Conservation (phyloP, 2,888 invertebrate genomes). For the Scaptomyza flava region DNA sequence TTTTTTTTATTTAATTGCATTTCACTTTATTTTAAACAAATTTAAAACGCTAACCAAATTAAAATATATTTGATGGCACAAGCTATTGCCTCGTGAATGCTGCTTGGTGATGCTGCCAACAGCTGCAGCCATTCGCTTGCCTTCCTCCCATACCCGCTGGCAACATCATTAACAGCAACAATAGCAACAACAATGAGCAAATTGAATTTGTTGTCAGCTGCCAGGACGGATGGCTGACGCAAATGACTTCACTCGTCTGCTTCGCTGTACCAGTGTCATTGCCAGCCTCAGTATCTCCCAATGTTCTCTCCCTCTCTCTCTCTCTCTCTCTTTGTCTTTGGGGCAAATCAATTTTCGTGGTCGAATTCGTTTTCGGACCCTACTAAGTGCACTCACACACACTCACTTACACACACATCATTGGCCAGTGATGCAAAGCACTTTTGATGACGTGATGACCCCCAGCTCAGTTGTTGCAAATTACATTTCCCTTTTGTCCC, state of each 20-base stretch:
- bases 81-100: slow-evolving; percentile 28
- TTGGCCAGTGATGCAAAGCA: slow-evolving; percentile 40
- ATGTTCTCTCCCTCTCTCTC: slow-evolving; percentile 32
- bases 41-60: slow-evolving; percentile 23
- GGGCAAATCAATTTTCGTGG: slow-evolving; percentile 68
- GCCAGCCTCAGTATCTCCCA: slow-evolving; percentile 25
- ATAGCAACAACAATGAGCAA: slow-evolving; percentile 59
- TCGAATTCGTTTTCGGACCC: slow-evolving; percentile 42
- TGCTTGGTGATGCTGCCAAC: slow-evolving; percentile 61
- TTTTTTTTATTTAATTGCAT: slow-evolving; percentile 15
- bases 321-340: slow-evolving; percentile 22
- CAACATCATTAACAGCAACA: slow-evolving; percentile 31
- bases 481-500: slow-evolving; percentile 48
- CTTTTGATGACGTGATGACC: slow-evolving; percentile 46
- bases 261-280: slow-evolving; percentile 24
- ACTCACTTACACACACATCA: not conserved
- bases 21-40: slow-evolving; percentile 28
- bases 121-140: slow-evolving; percentile 68
- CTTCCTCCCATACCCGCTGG: slow-evolving; percentile 3
- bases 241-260: slow-evolving; percentile 62
- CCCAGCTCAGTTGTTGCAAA: slow-evolving; percentile 38
- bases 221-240: slow-evolving; percentile 74
- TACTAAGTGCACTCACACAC: slow-evolving; percentile 55
- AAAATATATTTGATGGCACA: slow-evolving; percentile 26
- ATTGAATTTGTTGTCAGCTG: slow-evolving; percentile 77